These are phyloP conservation scores for Parus major DNA, from an alignment of 2,113 vertebrate species.

Conservation along the genomic window DNA sequence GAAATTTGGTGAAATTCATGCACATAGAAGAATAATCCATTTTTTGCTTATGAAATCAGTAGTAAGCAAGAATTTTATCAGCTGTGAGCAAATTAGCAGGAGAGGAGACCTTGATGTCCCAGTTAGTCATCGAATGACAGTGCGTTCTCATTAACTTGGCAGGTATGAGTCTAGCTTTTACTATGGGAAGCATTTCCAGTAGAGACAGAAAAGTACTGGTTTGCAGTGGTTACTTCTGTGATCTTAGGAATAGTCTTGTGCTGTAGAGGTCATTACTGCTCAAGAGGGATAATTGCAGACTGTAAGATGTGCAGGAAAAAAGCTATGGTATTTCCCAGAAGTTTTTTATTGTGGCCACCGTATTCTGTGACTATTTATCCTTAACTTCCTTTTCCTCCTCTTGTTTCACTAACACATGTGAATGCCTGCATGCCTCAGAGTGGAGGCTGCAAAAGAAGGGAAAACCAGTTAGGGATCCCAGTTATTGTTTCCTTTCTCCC, in stretches of 20 bases:
- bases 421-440: not conserved
- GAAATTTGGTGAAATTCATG: not conserved
- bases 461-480: not conserved
- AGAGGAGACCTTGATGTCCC: not conserved
- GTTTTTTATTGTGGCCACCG: rapidly evolving
- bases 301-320: not conserved
- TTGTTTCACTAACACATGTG: not conserved
- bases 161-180: not conserved
- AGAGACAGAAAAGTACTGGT: not conserved
- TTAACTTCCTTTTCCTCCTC: not conserved
- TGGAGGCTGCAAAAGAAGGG: not conserved
- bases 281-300: not conserved
- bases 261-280: not conserved
- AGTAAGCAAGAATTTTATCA: not conserved
- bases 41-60: not conserved
- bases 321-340: not conserved
- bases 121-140: slow-evolving; percentile 21
- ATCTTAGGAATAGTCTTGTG: not conserved
- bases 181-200: not conserved
- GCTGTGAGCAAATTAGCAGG: not conserved
- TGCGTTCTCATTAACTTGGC: not conserved
- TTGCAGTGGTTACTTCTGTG: not conserved
- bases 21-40: not conserved
- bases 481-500: not conserved
- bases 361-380: not conserved